Evolutionary conservation across 2,113 vertebrate species (phyloP).

Genomic region (Psittacara wagleri): DNA sequence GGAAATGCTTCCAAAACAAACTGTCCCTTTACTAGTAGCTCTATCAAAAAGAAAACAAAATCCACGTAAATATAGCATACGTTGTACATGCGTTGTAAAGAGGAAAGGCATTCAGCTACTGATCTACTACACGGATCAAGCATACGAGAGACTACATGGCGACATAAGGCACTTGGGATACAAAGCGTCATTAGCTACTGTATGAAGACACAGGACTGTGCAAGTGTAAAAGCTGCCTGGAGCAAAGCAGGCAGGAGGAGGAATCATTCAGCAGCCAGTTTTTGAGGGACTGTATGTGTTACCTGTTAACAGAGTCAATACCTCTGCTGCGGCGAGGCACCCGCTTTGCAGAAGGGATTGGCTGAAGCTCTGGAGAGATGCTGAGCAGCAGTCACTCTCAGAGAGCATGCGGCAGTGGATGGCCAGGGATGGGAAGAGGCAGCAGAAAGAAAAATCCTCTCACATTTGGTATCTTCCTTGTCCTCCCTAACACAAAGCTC

Average conservation of each 20-base stretch:
- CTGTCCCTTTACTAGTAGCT: constrained; percentile 43
- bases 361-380: not conserved
- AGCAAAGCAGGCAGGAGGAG: not conserved
- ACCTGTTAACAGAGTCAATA: not conserved
- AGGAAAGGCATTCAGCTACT: not conserved
- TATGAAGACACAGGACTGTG: not conserved
- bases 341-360: rapidly evolving
- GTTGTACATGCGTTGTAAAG: not conserved
- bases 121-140: not conserved
- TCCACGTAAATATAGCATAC: not conserved
- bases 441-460: not conserved
- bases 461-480: not conserved
- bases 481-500: not conserved
- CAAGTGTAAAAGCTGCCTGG: constrained; percentile 4
- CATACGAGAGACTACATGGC: not conserved
- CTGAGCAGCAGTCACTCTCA: not conserved
- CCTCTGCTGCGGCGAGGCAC: not conserved
- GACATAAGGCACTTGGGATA: constrained; percentile 73
- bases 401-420: not conserved
- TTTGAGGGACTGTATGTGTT: not conserved
- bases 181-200: not conserved
- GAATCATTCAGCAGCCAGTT: not conserved
- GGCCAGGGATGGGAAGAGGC: not conserved
- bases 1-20: constrained; percentile 7
- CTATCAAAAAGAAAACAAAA: not conserved